phyloP scores from a whole-genome alignment of 2,113 vertebrate genomes.

The Corythoichthys intestinalis region DNA sequence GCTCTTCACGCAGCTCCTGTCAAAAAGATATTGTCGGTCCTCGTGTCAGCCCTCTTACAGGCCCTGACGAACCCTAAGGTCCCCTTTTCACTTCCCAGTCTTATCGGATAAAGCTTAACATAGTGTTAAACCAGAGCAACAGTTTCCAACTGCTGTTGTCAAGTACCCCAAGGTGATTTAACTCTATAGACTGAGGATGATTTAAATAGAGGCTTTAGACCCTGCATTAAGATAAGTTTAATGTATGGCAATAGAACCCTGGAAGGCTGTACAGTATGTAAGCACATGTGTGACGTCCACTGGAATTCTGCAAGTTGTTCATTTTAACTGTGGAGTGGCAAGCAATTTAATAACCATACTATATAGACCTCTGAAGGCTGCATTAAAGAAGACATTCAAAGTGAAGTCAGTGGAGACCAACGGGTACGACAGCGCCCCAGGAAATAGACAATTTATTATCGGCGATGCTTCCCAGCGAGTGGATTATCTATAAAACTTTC shows the following conservation, averaged over 20 bases:
- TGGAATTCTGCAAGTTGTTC: conserved; percentile 49
- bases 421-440: conserved; percentile 89
- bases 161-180: conserved; percentile 38
- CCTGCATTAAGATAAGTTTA: conserved; percentile 53
- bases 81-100: conserved; percentile 45
- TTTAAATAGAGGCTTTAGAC: conserved; percentile 33
- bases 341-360: conserved; percentile 81
- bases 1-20: conserved; percentile 49
- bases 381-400: conserved; percentile 78
- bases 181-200: conserved; percentile 19
- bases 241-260: conserved; percentile 33
- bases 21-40: conserved; percentile 48
- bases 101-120: conserved; percentile 33
- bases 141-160: conserved; percentile 62
- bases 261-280: conserved; percentile 32
- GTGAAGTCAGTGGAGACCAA: conserved; percentile 85
- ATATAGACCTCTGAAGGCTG: conserved; percentile 79
- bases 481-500: conserved; percentile 99
- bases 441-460: conserved; percentile 98
- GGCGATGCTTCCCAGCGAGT: conserved; percentile 85
- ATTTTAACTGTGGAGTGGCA: conserved; percentile 51
- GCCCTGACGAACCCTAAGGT: conserved; percentile 37
- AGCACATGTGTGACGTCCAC: conserved; percentile 33
- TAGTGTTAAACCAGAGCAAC: conserved; percentile 51
- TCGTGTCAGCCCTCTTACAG: conserved; percentile 26